Evolutionary conservation across 2,888 invertebrate species (phyloP).

Genomic region (Capitulum mitella): DNA sequence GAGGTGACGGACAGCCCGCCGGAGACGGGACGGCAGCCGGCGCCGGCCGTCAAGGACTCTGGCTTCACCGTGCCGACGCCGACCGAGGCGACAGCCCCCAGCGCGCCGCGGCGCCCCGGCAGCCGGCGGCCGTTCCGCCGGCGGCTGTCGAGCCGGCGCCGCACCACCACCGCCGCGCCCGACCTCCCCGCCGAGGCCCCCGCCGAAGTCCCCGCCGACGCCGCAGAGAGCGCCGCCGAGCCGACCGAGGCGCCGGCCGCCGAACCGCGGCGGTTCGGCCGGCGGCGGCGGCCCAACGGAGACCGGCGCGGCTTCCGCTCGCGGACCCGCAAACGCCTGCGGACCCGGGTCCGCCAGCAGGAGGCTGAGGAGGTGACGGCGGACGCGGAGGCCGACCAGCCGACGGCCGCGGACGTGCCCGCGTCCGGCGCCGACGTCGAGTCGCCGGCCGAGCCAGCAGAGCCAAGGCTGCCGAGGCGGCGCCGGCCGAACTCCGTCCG

Average conservation of each 20-base stretch:
- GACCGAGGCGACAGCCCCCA: neutral
- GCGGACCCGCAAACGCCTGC: neutral
- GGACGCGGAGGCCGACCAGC: neutral
- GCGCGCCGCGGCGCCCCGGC: conserved; percentile 35
- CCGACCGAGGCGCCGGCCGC: neutral
- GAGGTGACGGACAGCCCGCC: conserved; percentile 48
- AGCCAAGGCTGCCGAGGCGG: neutral
- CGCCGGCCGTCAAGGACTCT: neutral
- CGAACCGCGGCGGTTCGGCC: too few species aligned
- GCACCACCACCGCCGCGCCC: conserved; percentile 44
- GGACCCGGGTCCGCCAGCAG: neutral
- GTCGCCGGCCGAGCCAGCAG: neutral
- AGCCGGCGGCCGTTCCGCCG: conserved; percentile 52
- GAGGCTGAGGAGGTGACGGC: neutral
- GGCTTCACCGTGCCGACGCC: conserved; percentile 26
- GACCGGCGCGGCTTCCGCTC: neutral
- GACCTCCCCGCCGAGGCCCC: conserved; percentile 44
- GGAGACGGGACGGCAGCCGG: neutral
- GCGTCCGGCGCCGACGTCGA: neutral
- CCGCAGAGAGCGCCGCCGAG: neutral
- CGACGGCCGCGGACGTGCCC: neutral
- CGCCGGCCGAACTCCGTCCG: neutral
- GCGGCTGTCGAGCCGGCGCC: conserved; percentile 52
- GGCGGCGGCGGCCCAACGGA: neutral
- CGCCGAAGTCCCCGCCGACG: neutral